Evolutionary conservation across 2,797 vertebrate species (phyloP).

Genomic region (Champsocephalus esox): DNA sequence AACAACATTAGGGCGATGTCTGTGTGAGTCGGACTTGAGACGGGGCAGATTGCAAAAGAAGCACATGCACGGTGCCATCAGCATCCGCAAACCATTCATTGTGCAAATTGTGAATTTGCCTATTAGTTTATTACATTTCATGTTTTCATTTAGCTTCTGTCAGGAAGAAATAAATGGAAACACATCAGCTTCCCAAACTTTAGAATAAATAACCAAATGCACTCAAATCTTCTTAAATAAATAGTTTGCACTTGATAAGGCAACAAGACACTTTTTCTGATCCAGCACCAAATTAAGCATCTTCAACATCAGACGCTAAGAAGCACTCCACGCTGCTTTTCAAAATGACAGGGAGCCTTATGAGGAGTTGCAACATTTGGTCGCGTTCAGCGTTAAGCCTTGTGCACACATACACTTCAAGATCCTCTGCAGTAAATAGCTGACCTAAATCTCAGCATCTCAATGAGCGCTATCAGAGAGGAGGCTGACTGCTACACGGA

Average conservation of each 20-base stretch:
- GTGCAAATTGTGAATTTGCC: too few relatives aligned
- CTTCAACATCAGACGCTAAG: slow-evolving; percentile 54
- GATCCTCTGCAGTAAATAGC: slow-evolving; percentile 80
- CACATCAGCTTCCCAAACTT: too few relatives aligned
- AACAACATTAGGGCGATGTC: too few relatives aligned
- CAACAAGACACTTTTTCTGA: slow-evolving; percentile 2
- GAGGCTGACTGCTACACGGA: slow-evolving; percentile 29
- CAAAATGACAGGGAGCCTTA: slow-evolving; percentile 57
- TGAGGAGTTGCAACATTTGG: slow-evolving; percentile 63
- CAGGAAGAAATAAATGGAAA: neutral
- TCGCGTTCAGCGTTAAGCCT: slow-evolving; percentile 56
- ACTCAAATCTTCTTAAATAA: neutral
- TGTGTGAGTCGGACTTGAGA: too few relatives aligned
- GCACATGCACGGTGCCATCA: too few relatives aligned
- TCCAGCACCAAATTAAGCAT: slow-evolving; percentile 29
- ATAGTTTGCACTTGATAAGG: neutral
- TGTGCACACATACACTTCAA: slow-evolving; percentile 48
- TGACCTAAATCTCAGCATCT: slow-evolving; percentile 82
- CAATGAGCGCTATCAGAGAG: slow-evolving; percentile 67
- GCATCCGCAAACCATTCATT: too few relatives aligned
- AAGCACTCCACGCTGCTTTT: slow-evolving; percentile 69
- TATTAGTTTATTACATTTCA: neutral
- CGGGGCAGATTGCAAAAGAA: too few relatives aligned
- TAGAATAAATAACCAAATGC: neutral
- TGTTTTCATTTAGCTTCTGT: neutral